Percentiles rank a stretch among this genome's conserved stretches.
These are phyloP conservation scores for Neelides sp. DNA, from an alignment of 1,140 invertebrate genomes.

Conservation along the genomic window DNA sequence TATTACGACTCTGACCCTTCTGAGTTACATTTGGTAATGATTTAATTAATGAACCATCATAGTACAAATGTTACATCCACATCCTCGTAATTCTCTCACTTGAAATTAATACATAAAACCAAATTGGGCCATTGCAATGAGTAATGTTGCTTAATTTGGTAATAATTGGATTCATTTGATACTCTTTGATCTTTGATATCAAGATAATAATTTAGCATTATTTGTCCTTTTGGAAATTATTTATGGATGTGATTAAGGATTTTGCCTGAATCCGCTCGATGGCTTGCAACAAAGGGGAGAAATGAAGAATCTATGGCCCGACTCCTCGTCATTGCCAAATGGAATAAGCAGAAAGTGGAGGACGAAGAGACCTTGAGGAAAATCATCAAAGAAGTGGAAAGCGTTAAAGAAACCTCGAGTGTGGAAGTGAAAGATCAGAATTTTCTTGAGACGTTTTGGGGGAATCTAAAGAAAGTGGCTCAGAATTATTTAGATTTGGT, in stretches of 20 bases:
- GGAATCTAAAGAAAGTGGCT: not conserved
- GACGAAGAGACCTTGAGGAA: constrained; percentile 1
- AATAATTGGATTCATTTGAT: no score
- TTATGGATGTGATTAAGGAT: constrained; percentile 41
- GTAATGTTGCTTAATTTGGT: no score
- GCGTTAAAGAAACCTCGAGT: not conserved
- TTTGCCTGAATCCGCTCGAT: constrained; percentile 70
- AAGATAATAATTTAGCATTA: no score
- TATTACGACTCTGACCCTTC: constrained; percentile 50
- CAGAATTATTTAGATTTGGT: constrained; percentile 18
- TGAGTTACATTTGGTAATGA: constrained; percentile 50
- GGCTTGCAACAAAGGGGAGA: constrained; percentile 61
- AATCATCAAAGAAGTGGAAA: constrained; percentile 7
- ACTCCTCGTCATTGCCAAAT: constrained; percentile 49
- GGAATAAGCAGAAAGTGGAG: constrained; percentile 35
- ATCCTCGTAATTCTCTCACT: no score
- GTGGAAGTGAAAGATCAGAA: not conserved
- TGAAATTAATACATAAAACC: no score
- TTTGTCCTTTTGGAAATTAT: not conserved
- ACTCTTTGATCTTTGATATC: no score
- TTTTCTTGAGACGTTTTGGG: not conserved
- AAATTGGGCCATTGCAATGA: no score
- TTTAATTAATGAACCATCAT: no score
- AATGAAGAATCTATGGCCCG: constrained; percentile 53
- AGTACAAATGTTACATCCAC: no score